phyloP scores from a whole-genome alignment of 2,888 invertebrate genomes.

The Trisateles emortualis region DNA sequence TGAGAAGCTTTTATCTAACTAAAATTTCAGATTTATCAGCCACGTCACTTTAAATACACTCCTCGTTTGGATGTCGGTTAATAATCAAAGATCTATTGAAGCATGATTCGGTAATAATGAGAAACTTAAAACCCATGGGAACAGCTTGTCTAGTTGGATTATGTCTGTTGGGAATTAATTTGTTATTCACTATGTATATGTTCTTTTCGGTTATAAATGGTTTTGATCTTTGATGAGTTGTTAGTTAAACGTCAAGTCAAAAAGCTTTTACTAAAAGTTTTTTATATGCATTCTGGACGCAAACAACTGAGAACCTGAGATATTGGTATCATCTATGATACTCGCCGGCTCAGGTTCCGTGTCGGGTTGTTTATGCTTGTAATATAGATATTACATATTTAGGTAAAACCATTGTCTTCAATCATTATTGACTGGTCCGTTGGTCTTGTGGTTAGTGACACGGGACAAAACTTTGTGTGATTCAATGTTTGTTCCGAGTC shows the following conservation, averaged over 20 bases:
- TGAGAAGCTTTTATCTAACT: slow-evolving; percentile 14
- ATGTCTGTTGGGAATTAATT: slow-evolving; percentile 12
- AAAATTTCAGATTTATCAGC: slow-evolving; percentile 16
- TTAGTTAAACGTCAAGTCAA: not conserved
- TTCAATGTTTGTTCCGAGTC: too few species aligned
- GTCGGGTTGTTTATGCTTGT: too few species aligned
- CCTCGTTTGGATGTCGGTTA: slow-evolving; percentile 16
- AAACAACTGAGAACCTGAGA: too few species aligned
- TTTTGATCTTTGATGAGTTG: slow-evolving; percentile 11
- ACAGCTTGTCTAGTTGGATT: slow-evolving; percentile 29
- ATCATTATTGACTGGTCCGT: too few species aligned
- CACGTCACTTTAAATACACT: slow-evolving; percentile 17
- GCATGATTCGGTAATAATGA: slow-evolving; percentile 39
- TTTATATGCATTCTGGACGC: too few species aligned
- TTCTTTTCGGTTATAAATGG: slow-evolving; percentile 1
- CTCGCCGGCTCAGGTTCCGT: too few species aligned
- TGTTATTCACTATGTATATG: slow-evolving; percentile 1
- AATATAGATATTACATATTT: too few species aligned
- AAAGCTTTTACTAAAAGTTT: too few species aligned
- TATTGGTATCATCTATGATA: too few species aligned
- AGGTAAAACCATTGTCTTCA: too few species aligned
- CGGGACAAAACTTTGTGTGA: too few species aligned
- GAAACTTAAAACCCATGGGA: slow-evolving; percentile 44
- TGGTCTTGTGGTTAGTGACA: too few species aligned
- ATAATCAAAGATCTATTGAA: slow-evolving; percentile 27